A percentile compares a stretch with the other conserved stretches of the same genome.
Evolutionary conservation across 2,797 vertebrate genomes (phyloP).

Genomic region (Phrynocephalus vlangalii): DNA sequence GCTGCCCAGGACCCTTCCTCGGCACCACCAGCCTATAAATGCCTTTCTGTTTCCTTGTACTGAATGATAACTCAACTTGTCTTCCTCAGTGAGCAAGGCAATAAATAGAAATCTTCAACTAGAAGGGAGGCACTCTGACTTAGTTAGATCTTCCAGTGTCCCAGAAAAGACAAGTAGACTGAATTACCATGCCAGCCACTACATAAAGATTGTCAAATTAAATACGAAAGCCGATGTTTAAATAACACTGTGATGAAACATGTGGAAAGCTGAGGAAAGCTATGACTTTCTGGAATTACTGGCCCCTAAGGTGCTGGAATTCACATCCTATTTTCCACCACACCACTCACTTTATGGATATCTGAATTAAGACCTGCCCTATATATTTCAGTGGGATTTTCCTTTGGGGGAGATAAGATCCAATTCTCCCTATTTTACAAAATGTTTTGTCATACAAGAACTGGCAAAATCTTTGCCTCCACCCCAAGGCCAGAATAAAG

Average conservation of each 20-base stretch:
- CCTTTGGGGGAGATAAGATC: background rate
- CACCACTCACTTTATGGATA: background rate
- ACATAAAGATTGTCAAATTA: slow-evolving; percentile 83
- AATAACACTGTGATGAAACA: slow-evolving; percentile 51
- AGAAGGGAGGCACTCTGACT: slow-evolving; percentile 86
- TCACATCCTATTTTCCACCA: fast-evolving
- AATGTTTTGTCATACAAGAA: too few relatives aligned
- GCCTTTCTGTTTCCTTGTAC: slow-evolving; percentile 78
- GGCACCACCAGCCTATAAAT: slow-evolving; percentile 74
- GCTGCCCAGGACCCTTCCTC: slow-evolving; percentile 50
- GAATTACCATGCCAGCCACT: slow-evolving; percentile 84
- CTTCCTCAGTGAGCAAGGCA: slow-evolving; percentile 84
- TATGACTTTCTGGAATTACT: slow-evolving; percentile 64
- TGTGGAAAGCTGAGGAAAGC: slow-evolving; percentile 72
- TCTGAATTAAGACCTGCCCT: background rate
- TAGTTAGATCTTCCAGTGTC: slow-evolving; percentile 88
- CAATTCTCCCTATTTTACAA: background rate
- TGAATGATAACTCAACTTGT: slow-evolving; percentile 92
- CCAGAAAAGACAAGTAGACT: slow-evolving; percentile 91
- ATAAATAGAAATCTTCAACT: slow-evolving; percentile 85
- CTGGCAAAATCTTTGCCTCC: too few relatives aligned
- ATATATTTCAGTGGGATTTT: background rate
- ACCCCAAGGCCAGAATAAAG: too few relatives aligned
- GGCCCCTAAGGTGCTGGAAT: slow-evolving; percentile 26
- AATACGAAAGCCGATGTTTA: slow-evolving; percentile 61